Evolutionary conservation across 1,140 invertebrate species (phyloP), one percentile per base, ranked within the genome.

Genomic region (Halotydeus destructor): DNA sequence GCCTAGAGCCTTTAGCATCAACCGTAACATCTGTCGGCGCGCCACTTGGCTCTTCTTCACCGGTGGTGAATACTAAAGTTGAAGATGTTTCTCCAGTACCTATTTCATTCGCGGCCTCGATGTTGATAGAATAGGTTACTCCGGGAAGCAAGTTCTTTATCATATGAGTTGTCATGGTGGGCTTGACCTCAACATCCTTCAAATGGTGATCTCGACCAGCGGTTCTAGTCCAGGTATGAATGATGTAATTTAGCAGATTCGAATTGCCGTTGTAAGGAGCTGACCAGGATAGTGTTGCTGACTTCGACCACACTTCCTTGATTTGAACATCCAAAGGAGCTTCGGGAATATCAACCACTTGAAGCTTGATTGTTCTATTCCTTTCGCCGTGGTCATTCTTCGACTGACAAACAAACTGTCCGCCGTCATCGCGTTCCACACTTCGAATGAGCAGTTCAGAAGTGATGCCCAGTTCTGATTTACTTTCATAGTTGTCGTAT

Each of bases 241-340:
- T 83, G 33, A 80, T 70, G 59, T 89, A 96, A 55, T 76, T 72
- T 48, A 76, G 81, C 46, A 96, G 79, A 1, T 77, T 76, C n/a
- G 81, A 85, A 59, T 94, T 93, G 47, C 89, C 89, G 57, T 89
- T 78, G 58, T 88, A 94, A 12, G 86, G 85, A 39, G 79, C 75
- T 21, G 76, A 76, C 88, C 89, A 96, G 12, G 77, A 78, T 2
- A 96, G 63, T 54, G 84, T 79, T 33, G 89, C 79, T 5, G 76
- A 77, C 46, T 82, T 69, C 49, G 85, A 85, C 41, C 78, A 83
- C 62, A 86, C 83, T 57, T 89, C 81, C 28, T 88, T 62, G 18
- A 94, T 79, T 61, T 84, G 86, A 14, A 91, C 59, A 50, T 79
- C 78, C 54, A 78, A 78, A 0, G 88, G 85, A 38, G 82, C 74